Evolutionary conservation across 2,888 invertebrate genomes (phyloP), one percentile per base, ranked within the genome.

Genomic region (Aplocera efformata): DNA sequence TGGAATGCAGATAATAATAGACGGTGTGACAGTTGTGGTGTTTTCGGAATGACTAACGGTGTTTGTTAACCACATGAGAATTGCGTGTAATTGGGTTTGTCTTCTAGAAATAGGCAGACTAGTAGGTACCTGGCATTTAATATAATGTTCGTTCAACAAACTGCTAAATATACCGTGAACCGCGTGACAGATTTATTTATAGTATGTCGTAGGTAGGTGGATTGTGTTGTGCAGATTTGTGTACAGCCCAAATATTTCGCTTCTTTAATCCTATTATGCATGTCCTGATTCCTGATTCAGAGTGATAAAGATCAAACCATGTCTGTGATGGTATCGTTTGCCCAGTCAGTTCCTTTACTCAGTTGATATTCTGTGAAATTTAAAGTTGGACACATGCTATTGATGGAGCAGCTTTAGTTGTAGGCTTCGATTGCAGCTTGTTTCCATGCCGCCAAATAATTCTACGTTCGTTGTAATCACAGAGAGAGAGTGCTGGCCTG

Each of bases 1-100:
- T 74, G 79, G 77, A 70, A 64, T 60, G 61, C 59, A 63, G 68
- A 74, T 72, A 80, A 78, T 81, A 70, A 80, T 83, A 81, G 73
- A 69, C 48, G 40, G 36, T 65, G 57, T 63, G 67, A 71, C 70
- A 65, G 61, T 63, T 58, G 37, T 42, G 32, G 54, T 60, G 56
- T 60, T 61, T 62, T 67, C 61, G 67, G 67, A 71, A 75, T 26
- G 39, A 39, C 37, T 48, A 20, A 30, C 38, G 34, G 42, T 42
- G 43, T 52, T 54, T 53, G 48, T 47, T 22, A 32, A 28, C 32
- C 8, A 26, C 35, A n/a, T 30, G 33, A 7, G 13, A 25, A 32
- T 38, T 17, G 7, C 10, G 7, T 2, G 22, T 6, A 34, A 20
- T 28, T 7, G 31, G 20, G 7, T 24, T 11, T 10, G 20, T 21